A percentile compares a stretch with the other conserved stretches of the same genome.
These are phyloP conservation scores for Lepidotrigona ventralis DNA, from an alignment of 1,140 invertebrate genomes.

Conservation along the genomic window DNA sequence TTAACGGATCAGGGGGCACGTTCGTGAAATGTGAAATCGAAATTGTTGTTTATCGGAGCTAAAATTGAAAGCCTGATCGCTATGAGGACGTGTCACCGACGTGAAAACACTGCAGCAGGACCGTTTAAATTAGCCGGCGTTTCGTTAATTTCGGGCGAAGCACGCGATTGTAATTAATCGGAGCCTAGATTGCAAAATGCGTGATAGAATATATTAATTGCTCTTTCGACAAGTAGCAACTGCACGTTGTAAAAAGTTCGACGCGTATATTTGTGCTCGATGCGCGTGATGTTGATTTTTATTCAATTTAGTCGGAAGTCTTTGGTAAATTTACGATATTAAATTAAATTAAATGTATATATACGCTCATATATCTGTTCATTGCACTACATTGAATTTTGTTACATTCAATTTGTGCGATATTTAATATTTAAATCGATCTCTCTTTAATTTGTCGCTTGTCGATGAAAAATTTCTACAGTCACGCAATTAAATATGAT, in stretches of 20 bases:
- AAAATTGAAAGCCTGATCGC: conserved; percentile 29
- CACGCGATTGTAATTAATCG: not conserved
- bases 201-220: not conserved
- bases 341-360: too few relatives aligned
- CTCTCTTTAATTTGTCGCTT: too few relatives aligned
- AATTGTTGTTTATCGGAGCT: conserved; percentile 36
- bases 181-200: not conserved
- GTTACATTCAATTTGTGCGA: too few relatives aligned
- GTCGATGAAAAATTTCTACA: too few relatives aligned
- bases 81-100: not conserved
- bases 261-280: too few relatives aligned
- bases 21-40: conserved; percentile 27
- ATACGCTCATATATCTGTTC: too few relatives aligned
- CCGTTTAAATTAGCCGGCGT: conserved; percentile 5
- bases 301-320: too few relatives aligned
- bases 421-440: too few relatives aligned
- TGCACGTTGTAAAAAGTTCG: not conserved
- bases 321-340: too few relatives aligned
- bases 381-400: too few relatives aligned
- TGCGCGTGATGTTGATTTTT: too few relatives aligned
- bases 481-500: too few relatives aligned
- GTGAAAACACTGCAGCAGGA: not conserved
- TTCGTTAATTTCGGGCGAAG: conserved; percentile 2
- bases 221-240: not conserved
- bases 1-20: conserved; percentile 27